Base-by-base conservation (phyloP, 2,888 invertebrate genomes). In the Meliscaeva auricollis region DNA sequence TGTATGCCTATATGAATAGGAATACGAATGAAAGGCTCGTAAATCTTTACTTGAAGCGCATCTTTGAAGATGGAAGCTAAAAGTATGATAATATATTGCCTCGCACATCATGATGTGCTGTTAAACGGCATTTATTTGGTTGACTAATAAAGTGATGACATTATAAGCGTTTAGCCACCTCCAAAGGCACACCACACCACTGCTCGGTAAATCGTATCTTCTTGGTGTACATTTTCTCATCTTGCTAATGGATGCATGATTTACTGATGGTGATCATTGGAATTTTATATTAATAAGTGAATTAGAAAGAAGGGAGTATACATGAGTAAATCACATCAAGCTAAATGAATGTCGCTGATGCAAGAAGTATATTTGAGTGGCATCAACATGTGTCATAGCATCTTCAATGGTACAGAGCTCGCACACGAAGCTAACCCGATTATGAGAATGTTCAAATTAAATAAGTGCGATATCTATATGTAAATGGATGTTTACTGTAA, bases 101-200 rank as follows among this genome's bases (percentile, higher is more conserved):
- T 68, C 60, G 11, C 78, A 60, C 60, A 54, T 72, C 68, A 69
- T 35, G 76, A 62, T 35, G 81, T 32, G 73, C 38, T 81, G 30
- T 81, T 69, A 69, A 76, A 80, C 52, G 75, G 30, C 70, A 76
- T 81, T 76, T 70, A 68, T 64, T 78, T 73, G 82, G 52, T 69
- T 83, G 78, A 83, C 78, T 83, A 83, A 83, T 83, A 68, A 83
- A 83, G 78, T 83, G 82, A 78, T 78, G 82, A 78, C 83, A 74
- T 74, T 82, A n/a, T n/a, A 73, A 77, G 77, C 74, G 73, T 41
- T 75, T 68, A 69, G 75, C 62, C 46, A 68, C 68, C 68, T 41
- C 22, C 20, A 38, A n/a, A n/a, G 46, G 30, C 5, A 48, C 30
- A n/a, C n/a, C n/a, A n/a, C 62, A 44, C 15, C 11, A n/a, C 15